These are phyloP conservation scores for Pristionchus entomophagus DNA, from an alignment of 2,888 invertebrate species.

Conservation along the genomic window DNA sequence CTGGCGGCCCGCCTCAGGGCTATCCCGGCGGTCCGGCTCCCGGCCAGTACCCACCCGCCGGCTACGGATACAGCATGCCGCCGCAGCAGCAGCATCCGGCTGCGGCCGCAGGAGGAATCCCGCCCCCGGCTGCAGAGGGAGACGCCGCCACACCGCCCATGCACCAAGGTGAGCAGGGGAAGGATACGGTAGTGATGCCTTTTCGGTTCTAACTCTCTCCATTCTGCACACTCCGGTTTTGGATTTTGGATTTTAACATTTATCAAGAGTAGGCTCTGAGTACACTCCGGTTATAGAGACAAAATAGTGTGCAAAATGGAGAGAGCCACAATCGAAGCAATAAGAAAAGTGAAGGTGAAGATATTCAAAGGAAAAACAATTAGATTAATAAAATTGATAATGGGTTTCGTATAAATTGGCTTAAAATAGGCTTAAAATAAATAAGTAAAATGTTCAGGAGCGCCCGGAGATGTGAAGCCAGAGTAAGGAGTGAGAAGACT, in stretches of 20 bases:
- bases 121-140: slow-evolving; percentile 39
- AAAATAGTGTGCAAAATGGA: no score
- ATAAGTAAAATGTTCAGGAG: no score
- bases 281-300: no score
- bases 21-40: slow-evolving; percentile 43
- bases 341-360: no score
- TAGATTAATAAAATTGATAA: no score
- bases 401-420: no score
- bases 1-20: slow-evolving; percentile 48
- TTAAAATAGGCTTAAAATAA: no score
- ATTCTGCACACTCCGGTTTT: no score
- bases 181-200: no score
- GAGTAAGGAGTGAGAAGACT: background rate
- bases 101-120: slow-evolving; percentile 44
- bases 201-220: background rate
- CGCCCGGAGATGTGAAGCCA: background rate
- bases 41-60: slow-evolving; percentile 47
- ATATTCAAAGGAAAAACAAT: no score
- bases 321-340: no score
- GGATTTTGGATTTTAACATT: background rate
- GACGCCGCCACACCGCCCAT: slow-evolving; percentile 66
- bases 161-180: slow-evolving; percentile 61
- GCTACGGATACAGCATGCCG: slow-evolving; percentile 51
- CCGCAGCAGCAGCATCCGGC: slow-evolving; percentile 48
- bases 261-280: no score